These are phyloP conservation scores for Madoqua kirkii DNA, from an alignment of 2,113 vertebrate genomes.

Conservation along the genomic window DNA sequence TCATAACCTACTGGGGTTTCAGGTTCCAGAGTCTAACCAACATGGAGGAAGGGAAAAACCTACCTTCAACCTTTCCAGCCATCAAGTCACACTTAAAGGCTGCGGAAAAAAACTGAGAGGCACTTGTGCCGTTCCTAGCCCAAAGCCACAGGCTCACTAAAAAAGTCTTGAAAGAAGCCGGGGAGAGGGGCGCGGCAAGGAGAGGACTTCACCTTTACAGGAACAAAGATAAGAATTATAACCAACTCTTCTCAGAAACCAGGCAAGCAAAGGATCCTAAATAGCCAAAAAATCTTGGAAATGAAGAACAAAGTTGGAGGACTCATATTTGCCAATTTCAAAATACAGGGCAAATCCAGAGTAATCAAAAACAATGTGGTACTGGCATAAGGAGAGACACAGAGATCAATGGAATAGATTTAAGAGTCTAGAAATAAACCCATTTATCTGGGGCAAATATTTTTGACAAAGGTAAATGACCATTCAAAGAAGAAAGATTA, in stretches of 20 bases:
- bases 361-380: neutral
- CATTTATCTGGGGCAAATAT: neutral
- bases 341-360: neutral
- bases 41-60: neutral
- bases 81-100: neutral
- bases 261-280: neutral
- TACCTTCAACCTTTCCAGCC: neutral
- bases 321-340: neutral
- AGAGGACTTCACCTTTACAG: neutral
- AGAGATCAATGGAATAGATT: neutral
- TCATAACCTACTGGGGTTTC: neutral
- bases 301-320: neutral
- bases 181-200: fast-evolving
- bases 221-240: neutral
- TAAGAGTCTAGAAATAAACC: neutral
- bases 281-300: neutral
- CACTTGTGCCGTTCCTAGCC: neutral
- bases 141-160: neutral
- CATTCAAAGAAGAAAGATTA: neutral
- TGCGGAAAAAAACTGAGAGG: neutral
- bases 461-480: neutral
- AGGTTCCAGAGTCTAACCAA: neutral
- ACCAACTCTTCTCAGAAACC: neutral
- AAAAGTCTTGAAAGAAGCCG: neutral
- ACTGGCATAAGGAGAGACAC: neutral